These are phyloP conservation scores for Spheniscus mendiculus DNA, from an alignment of 2,113 vertebrate genomes.

Conservation along the genomic window DNA sequence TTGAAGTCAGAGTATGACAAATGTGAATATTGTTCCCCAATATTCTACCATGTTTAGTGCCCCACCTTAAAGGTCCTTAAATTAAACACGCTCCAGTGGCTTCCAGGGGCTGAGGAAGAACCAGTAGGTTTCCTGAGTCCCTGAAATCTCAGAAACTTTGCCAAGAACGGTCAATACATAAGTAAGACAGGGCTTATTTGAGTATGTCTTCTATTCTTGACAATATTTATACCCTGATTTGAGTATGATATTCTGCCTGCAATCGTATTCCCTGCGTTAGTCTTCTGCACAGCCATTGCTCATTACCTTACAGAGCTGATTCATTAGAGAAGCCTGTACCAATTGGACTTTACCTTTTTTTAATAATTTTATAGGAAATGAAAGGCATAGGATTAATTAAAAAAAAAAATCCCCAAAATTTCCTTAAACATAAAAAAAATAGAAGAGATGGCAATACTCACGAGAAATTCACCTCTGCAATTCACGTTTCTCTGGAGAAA, in stretches of 20 bases:
- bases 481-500: neutral
- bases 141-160: neutral
- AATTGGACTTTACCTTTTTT: neutral
- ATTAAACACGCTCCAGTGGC: neutral
- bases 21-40: neutral
- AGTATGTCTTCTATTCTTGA: neutral
- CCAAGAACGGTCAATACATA: neutral
- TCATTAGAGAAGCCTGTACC: neutral
- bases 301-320: neutral
- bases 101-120: neutral
- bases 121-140: fast-evolving
- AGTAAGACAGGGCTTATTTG: neutral
- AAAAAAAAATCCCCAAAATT: neutral
- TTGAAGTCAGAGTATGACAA: neutral
- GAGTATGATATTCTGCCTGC: neutral
- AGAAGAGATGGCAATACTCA: neutral
- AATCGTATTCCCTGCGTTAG: neutral
- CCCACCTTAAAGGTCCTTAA: neutral
- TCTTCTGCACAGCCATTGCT: neutral
- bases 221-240: neutral
- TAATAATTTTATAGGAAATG: neutral
- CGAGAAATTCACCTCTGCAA: neutral
- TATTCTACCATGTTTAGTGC: neutral
- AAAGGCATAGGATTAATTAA: neutral
- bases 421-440: neutral